Percentiles rank a stretch among this genome's conserved stretches.
phyloP scores from a whole-genome alignment of 1,140 invertebrate species.

The Lucilia cuprina region DNA sequence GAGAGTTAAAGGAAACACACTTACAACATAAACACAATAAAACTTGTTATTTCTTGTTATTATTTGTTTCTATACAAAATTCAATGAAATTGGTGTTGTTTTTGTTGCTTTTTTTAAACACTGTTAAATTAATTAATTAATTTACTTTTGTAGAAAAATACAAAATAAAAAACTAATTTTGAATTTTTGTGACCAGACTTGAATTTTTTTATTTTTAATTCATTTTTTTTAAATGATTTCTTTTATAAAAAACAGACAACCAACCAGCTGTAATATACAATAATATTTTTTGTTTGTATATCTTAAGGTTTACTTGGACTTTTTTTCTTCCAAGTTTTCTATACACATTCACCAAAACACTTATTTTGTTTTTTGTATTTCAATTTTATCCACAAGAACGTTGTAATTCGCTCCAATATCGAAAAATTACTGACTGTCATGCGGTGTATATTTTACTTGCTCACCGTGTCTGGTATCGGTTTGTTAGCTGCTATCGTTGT shows the following conservation, averaged over 20 bases:
- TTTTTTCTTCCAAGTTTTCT: neutral
- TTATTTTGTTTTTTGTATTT: neutral
- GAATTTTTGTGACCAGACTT: neutral
- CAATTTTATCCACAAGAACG: slow-evolving; percentile 14
- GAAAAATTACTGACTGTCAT: slow-evolving; percentile 31
- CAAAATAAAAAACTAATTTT: neutral
- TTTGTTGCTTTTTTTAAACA: neutral
- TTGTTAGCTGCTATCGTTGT: neutral
- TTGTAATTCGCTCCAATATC: slow-evolving; percentile 32
- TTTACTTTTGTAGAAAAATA: neutral
- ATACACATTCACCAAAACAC: neutral
- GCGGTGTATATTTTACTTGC: slow-evolving; percentile 22
- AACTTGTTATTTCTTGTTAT: neutral
- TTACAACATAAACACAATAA: neutral
- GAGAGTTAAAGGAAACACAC: neutral
- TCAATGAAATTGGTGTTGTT: too few relatives aligned
- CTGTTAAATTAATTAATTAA: neutral
- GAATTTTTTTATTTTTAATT: neutral
- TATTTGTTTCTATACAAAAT: too few relatives aligned
- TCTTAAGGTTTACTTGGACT: neutral
- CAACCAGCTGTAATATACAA: neutral
- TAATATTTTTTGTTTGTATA: neutral
- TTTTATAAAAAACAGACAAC: neutral
- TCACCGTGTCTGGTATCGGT: neutral
- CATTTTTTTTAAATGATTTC: neutral